Conservation (phyloP, 2,888 invertebrate species). For the Ophonus ardosiacus region DNA sequence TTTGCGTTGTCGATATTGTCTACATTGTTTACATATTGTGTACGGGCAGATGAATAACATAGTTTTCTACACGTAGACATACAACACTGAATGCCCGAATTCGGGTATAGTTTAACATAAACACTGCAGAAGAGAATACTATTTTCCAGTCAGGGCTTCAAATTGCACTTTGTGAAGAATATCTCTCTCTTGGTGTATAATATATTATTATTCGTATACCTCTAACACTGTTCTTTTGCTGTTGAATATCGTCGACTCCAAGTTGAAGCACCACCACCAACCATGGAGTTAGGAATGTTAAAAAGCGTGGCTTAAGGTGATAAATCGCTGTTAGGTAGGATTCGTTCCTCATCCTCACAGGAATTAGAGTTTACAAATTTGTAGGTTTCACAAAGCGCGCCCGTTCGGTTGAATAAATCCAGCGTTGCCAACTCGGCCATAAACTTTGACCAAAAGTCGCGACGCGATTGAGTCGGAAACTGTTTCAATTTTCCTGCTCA, state of each 20-base stretch:
- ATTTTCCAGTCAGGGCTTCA: too few species aligned
- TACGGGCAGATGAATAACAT: too few species aligned
- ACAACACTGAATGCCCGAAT: too few species aligned
- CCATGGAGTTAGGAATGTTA: background rate
- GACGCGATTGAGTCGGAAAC: slow-evolving; percentile 25
- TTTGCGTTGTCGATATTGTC: too few species aligned
- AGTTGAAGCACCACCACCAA: background rate
- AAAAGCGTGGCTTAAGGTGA: background rate
- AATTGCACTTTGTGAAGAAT: too few species aligned
- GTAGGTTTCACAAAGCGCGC: slow-evolving; percentile 23
- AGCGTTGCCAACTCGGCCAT: slow-evolving; percentile 25
- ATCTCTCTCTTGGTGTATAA: too few species aligned
- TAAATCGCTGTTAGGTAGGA: background rate
- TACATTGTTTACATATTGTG: too few species aligned
- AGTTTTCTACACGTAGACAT: too few species aligned
- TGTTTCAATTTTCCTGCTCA: slow-evolving; percentile 48
- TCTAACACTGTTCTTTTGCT: background rate
- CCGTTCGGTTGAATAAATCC: slow-evolving; percentile 40
- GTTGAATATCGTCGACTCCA: background rate
- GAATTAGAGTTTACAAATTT: slow-evolving; percentile 37
- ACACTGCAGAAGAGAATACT: too few species aligned
- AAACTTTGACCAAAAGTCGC: slow-evolving; percentile 46
- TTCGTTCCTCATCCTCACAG: background rate
- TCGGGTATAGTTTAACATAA: too few species aligned
- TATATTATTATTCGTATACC: too few species aligned